These are phyloP conservation scores for Chlamydotis undulata DNA, from an alignment of 2,113 vertebrate genomes.

Conservation along the genomic window DNA sequence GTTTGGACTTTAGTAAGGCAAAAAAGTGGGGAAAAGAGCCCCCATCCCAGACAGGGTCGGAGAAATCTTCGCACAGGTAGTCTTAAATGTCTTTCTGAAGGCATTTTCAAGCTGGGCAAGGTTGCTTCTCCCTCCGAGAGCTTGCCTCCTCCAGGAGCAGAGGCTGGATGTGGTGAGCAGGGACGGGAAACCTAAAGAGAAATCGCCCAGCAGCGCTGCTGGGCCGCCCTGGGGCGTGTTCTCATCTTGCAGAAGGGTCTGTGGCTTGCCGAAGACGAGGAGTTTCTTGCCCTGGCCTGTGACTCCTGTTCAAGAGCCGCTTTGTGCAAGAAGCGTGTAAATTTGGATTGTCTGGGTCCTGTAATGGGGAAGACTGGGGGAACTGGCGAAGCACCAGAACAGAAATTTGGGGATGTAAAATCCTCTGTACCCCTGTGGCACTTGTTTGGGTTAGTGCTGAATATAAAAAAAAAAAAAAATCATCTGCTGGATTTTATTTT, in stretches of 20 bases:
- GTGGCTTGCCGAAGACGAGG: neutral
- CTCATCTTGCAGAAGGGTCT: neutral
- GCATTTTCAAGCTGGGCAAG: neutral
- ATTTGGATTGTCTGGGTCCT: neutral
- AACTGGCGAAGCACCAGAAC: neutral
- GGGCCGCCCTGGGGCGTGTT: neutral
- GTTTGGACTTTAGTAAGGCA: neutral
- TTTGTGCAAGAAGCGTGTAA: neutral
- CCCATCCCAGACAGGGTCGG: neutral
- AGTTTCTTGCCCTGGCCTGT: neutral
- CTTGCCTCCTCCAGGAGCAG: neutral
- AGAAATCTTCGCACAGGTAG: neutral
- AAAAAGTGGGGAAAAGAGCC: accelerated
- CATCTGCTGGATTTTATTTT: neutral
- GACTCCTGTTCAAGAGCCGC: neutral
- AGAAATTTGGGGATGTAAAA: neutral
- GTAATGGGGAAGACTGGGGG: neutral
- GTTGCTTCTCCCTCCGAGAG: neutral
- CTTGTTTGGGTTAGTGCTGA: neutral
- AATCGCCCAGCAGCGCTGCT: neutral
- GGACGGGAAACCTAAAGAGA: neutral
- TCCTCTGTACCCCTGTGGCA: neutral
- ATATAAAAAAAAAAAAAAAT: neutral
- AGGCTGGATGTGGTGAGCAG: neutral
- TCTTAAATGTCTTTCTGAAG: neutral